Percentiles rank a stretch among this genome's conserved stretches.
Evolutionary conservation across 2,888 invertebrate species (phyloP).

Genomic region (Sinhomidia bicolor): DNA sequence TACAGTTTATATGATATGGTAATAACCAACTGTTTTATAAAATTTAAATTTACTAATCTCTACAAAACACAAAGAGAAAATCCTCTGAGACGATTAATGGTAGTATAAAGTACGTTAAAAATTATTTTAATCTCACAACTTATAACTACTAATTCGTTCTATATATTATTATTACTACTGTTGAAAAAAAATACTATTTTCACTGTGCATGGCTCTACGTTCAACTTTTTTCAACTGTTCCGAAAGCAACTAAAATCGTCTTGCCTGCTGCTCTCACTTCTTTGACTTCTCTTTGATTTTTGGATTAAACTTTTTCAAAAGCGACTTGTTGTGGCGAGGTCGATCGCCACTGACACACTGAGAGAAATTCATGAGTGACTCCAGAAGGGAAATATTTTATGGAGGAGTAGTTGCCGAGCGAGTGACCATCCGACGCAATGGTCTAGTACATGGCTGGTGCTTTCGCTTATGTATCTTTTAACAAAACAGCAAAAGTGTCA

Average conservation of each 20-base stretch:
- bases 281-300: background rate
- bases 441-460: conserved; percentile 25
- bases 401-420: conserved; percentile 49
- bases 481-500: conserved; percentile 23
- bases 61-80: conserved; percentile 24
- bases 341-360: conserved; percentile 72
- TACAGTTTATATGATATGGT: no score
- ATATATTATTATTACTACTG: conserved; percentile 11
- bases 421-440: conserved; percentile 25
- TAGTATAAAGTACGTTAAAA: background rate
- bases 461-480: conserved; percentile 9
- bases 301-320: background rate
- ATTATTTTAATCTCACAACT: conserved; percentile 21
- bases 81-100: background rate
- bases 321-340: conserved; percentile 59
- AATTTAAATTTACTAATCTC: background rate
- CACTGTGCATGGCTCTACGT: background rate
- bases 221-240: background rate
- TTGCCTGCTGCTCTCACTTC: background rate
- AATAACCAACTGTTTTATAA: conserved; percentile 6
- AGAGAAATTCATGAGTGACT: conserved; percentile 67
- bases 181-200: background rate
- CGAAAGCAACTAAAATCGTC: background rate
- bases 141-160: conserved; percentile 23
- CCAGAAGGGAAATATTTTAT: conserved; percentile 68